Conservation (phyloP, 1,140 invertebrate species). For the Habropoda laboriosa region DNA sequence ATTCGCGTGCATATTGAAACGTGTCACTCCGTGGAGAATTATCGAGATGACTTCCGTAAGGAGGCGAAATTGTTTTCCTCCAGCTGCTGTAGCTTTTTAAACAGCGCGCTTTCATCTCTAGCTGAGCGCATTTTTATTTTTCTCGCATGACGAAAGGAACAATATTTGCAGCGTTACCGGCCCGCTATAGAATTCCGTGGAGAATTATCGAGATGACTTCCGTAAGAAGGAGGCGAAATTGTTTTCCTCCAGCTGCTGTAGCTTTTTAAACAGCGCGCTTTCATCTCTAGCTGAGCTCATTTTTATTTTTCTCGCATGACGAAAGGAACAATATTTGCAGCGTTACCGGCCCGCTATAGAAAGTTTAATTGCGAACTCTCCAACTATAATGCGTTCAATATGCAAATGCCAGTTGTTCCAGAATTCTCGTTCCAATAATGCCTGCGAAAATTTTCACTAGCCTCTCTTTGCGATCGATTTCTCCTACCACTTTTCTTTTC, state of each 20-base stretch:
- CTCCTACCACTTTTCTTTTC: background rate
- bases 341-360: background rate
- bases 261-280: background rate
- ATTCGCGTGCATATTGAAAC: background rate
- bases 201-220: slow-evolving; percentile 2
- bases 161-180: slow-evolving; percentile 1
- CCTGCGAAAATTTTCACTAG: slow-evolving; percentile 19
- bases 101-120: background rate
- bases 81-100: background rate
- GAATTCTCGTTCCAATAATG: slow-evolving; percentile 32
- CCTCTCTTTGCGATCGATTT: slow-evolving; percentile 20
- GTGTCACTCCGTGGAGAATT: background rate
- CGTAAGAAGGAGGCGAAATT: background rate
- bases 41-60: background rate
- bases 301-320: background rate
- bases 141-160: background rate
- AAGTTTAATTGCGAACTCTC: slow-evolving; percentile 23
- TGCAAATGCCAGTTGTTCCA: slow-evolving; percentile 23
- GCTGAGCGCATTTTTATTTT: background rate
- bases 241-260: background rate
- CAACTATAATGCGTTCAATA: background rate
- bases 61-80: background rate
- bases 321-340: slow-evolving; percentile 18
- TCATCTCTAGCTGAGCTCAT: background rate
- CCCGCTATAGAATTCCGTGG: background rate